Conservation (phyloP, 2,797 vertebrate species). For the Benthosema pterotum region DNA sequence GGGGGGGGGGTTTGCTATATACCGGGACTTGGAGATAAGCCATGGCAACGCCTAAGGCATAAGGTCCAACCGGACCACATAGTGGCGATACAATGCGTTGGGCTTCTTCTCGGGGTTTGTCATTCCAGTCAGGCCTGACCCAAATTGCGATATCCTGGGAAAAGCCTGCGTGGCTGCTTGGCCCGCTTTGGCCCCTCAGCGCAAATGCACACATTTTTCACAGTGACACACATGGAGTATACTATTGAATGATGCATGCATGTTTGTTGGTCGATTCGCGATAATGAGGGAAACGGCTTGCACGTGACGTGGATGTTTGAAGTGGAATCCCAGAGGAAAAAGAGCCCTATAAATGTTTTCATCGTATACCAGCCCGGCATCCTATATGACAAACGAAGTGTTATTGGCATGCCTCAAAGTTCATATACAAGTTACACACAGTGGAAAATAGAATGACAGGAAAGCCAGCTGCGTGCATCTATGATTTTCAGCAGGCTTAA, state of each 20-base stretch:
- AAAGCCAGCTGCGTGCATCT: constrained; percentile 47
- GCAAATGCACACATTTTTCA: constrained; percentile 32
- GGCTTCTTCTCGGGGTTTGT: constrained; percentile 66
- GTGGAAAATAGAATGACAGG: constrained; percentile 38
- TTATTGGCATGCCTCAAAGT: constrained; percentile 56
- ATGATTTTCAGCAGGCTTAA: constrained; percentile 56
- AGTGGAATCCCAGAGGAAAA: constrained; percentile 65
- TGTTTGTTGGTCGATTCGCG: constrained; percentile 55
- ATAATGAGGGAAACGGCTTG: constrained; percentile 53
- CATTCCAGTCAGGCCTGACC: constrained; percentile 84
- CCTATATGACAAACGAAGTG: constrained; percentile 54
- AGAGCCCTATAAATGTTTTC: constrained; percentile 58
- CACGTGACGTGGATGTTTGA: constrained; percentile 65
- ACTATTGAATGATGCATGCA: neutral
- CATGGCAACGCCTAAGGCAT: constrained; percentile 81
- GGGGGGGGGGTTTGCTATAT: too few species aligned
- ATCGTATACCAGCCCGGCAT: constrained; percentile 43
- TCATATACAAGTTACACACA: constrained; percentile 35
- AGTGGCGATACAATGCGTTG: constrained; percentile 68
- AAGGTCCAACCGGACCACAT: constrained; percentile 71
- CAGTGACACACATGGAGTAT: constrained; percentile 9
- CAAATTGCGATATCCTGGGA: constrained; percentile 78
- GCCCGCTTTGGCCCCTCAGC: constrained; percentile 46
- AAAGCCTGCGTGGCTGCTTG: too few species aligned
- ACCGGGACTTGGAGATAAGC: constrained; percentile 71